Percentiles rank a stretch among this genome's conserved stretches.
phyloP scores from a whole-genome alignment of 2,888 invertebrate genomes.

The Troilus luridus region DNA sequence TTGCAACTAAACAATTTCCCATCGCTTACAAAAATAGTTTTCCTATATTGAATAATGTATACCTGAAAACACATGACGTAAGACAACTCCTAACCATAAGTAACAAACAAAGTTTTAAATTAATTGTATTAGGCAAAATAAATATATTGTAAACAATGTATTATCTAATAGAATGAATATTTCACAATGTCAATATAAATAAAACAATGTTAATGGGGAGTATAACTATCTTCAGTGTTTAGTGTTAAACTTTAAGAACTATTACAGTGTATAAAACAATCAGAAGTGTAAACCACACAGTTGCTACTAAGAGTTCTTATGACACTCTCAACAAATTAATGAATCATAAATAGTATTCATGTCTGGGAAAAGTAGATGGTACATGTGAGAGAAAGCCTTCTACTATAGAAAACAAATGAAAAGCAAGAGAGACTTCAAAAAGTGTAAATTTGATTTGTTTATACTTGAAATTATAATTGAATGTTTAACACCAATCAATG shows the following conservation, averaged over 20 bases:
- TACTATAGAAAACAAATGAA: constrained; percentile 42
- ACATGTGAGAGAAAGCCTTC: constrained; percentile 8
- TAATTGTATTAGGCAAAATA: not conserved
- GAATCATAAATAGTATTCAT: not conserved
- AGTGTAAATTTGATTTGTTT: not conserved
- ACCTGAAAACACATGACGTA: constrained; percentile 63
- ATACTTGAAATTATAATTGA: not conserved
- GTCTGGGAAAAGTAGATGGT: not conserved
- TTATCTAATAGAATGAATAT: not conserved
- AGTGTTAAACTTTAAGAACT: not conserved
- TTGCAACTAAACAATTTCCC: not conserved
- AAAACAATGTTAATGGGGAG: not conserved
- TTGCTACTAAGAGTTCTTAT: not conserved
- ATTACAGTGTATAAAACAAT: not conserved
- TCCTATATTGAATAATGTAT: constrained; percentile 50
- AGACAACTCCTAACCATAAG: constrained; percentile 52
- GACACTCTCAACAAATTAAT: not conserved
- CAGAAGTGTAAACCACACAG: not conserved
- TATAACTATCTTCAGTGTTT: not conserved
- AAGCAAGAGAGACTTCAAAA: not conserved
- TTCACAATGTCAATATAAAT: not conserved
- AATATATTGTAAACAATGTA: not conserved
- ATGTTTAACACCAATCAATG: not conserved
- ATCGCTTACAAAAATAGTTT: not conserved
- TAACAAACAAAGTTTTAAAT: constrained; percentile 48